Percentiles rank a stretch among this genome's conserved stretches.
Conservation (phyloP, 1,140 invertebrate genomes). For the Drosophila repleta region DNA sequence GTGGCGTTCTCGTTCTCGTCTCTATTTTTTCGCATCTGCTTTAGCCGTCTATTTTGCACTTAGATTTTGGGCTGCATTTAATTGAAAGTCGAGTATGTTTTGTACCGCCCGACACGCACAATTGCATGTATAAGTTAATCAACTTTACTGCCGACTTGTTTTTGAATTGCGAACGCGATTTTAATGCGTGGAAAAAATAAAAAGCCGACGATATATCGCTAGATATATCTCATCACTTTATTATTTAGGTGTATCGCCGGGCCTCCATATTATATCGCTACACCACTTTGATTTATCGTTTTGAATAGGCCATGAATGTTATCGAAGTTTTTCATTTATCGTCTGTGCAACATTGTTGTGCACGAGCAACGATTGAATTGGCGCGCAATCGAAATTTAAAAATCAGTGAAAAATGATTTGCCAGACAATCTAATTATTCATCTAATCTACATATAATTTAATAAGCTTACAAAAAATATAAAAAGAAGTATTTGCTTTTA, state of each 20-base stretch:
- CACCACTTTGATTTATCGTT: conserved; percentile 14
- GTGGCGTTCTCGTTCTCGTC: conserved; percentile 75
- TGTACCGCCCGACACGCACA: neutral
- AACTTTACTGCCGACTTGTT: conserved; percentile 30
- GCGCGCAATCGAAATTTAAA: conserved; percentile 5
- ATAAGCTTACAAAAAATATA: neutral
- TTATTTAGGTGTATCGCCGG: conserved; percentile 27
- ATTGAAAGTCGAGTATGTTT: neutral
- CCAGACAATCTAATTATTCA: neutral
- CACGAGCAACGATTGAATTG: neutral
- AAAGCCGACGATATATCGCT: conserved; percentile 50
- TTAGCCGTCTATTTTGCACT: conserved; percentile 51
- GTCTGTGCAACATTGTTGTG: conserved; percentile 13
- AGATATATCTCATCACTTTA: conserved; percentile 39
- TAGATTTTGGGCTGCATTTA: conserved; percentile 24
- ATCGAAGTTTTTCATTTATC: conserved; percentile 6
- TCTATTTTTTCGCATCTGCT: conserved; percentile 75
- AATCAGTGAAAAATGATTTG: neutral
- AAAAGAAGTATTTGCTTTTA: too few relatives aligned
- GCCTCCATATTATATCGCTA: conserved; percentile 19
- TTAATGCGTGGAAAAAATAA: conserved; percentile 43
- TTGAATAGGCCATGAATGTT: neutral
- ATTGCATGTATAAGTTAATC: conserved; percentile 24
- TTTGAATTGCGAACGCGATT: conserved; percentile 37
- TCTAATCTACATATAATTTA: neutral